A percentile compares a stretch with the other conserved stretches of the same genome.
These are phyloP conservation scores for Alfaro cultratus DNA, from an alignment of 2,797 vertebrate genomes.

Conservation along the genomic window DNA sequence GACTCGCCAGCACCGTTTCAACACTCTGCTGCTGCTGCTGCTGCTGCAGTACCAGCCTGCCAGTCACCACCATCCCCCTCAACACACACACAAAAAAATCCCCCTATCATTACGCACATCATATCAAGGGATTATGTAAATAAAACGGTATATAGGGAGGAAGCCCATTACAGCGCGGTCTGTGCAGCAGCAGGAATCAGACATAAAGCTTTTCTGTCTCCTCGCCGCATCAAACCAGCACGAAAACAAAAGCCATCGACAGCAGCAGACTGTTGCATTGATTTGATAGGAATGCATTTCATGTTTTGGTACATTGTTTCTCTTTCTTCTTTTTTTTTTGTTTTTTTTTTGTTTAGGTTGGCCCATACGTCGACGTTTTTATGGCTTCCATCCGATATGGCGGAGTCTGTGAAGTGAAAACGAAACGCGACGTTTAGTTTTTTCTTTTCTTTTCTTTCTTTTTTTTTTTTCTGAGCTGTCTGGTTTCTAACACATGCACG, in stretches of 20 bases:
- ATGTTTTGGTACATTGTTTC: background rate
- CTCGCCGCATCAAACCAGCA: constrained; percentile 6
- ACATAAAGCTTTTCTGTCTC: constrained; percentile 5
- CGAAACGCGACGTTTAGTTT: constrained; percentile 28
- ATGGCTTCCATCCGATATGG: constrained; percentile 32
- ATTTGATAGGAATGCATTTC: background rate
- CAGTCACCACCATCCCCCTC: constrained; percentile 9
- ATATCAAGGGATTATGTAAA: constrained; percentile 44
- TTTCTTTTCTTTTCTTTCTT: too few species aligned
- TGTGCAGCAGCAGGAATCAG: constrained; percentile 26
- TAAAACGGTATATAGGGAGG: constrained; percentile 32
- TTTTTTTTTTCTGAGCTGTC: background rate
- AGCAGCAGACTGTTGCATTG: background rate
- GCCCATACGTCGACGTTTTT: constrained; percentile 12
- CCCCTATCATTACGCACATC: constrained; percentile 45
- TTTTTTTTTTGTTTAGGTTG: background rate
- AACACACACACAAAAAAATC: background rate
- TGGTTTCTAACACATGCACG: constrained; percentile 42
- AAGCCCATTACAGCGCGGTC: constrained; percentile 12
- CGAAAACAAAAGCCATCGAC: background rate
- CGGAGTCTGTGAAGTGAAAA: constrained; percentile 36
- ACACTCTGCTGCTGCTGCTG: background rate
- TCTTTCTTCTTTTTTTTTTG: background rate
- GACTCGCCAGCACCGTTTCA: constrained; percentile 19
- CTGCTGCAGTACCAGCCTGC: constrained; percentile 27